Conservation (phyloP, 2,113 vertebrate genomes). For the Rhagologus leucostigma region DNA sequence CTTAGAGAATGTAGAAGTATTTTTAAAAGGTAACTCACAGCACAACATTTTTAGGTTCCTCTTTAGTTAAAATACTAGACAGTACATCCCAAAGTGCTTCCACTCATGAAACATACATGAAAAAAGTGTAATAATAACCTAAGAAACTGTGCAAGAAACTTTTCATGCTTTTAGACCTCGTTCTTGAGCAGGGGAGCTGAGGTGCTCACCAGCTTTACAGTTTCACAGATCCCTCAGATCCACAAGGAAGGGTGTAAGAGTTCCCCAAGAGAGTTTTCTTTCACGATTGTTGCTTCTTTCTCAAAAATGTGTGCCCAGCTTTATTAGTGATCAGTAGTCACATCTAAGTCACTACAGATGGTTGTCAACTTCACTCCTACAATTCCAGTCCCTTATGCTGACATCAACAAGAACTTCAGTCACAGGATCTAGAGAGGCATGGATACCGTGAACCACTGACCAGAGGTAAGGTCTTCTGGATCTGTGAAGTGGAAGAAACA, state of each 20-base stretch:
- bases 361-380: neutral
- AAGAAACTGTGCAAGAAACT: neutral
- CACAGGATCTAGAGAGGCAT: neutral
- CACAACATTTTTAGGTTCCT: neutral
- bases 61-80: neutral
- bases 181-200: neutral
- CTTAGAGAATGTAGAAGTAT: neutral
- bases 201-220: neutral
- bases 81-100: neutral
- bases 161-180: neutral
- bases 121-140: neutral
- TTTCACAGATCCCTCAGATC: neutral
- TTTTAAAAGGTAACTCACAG: neutral
- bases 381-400: neutral
- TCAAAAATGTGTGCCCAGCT: neutral
- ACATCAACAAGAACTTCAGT: neutral
- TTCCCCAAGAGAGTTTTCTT: neutral
- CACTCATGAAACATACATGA: neutral
- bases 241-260: neutral
- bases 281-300: neutral
- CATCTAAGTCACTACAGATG: neutral
- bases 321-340: neutral
- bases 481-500: neutral
- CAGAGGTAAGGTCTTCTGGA: neutral
- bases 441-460: neutral